These are phyloP conservation scores for Cephalopachus bancanus DNA, from an alignment of 2,797 vertebrate genomes.

Conservation along the genomic window DNA sequence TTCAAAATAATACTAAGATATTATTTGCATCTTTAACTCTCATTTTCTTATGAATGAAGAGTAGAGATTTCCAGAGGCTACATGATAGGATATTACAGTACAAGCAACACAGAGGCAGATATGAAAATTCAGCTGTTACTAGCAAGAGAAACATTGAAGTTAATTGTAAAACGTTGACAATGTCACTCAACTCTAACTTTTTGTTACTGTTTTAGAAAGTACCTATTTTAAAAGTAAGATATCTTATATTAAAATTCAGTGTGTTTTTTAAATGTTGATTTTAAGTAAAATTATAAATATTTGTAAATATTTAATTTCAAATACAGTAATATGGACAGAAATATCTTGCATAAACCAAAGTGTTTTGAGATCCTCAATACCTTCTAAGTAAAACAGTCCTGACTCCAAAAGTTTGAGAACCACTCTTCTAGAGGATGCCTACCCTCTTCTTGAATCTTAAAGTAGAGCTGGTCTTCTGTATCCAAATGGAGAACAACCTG, in stretches of 20 bases:
- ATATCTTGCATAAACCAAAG: neutral
- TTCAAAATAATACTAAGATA: neutral
- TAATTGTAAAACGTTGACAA: neutral
- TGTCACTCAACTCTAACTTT: neutral
- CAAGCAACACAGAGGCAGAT: neutral
- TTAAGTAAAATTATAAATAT: neutral
- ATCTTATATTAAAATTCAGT: neutral
- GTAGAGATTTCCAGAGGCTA: conserved; percentile 12
- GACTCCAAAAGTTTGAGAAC: conserved; percentile 11
- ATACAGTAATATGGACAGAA: neutral
- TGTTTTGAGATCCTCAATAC: neutral
- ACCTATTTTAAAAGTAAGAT: neutral
- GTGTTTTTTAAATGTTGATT: neutral
- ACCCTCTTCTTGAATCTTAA: neutral
- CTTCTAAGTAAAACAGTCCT: neutral
- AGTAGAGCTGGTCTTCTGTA: neutral
- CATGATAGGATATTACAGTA: neutral
- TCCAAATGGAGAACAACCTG: neutral
- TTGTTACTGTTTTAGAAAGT: neutral
- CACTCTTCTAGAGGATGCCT: neutral
- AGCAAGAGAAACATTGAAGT: neutral
- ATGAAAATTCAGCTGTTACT: neutral
- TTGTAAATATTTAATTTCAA: neutral
- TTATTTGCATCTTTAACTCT: neutral
- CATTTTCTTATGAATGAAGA: neutral